Conservation (phyloP, 1,140 invertebrate genomes). For the Drosophila equinoxialis region DNA sequence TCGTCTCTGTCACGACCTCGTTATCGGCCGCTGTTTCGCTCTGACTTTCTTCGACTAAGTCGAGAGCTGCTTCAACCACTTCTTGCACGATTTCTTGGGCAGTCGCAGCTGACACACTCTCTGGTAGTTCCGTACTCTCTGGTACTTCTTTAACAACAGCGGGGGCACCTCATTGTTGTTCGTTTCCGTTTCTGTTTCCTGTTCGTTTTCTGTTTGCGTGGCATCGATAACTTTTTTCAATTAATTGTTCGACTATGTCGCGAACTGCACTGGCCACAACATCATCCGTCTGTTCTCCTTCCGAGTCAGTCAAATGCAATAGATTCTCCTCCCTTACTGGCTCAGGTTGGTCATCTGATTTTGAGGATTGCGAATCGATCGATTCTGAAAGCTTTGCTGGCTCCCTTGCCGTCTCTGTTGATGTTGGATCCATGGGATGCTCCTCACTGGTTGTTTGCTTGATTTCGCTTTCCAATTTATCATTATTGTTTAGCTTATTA, state of each 20-base stretch:
- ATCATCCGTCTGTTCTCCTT: constrained; percentile 38
- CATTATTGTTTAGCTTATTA: constrained; percentile 77
- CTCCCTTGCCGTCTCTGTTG: not conserved
- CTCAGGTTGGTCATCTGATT: constrained; percentile 12
- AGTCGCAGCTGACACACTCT: constrained; percentile 42
- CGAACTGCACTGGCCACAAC: constrained; percentile 57
- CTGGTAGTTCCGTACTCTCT: constrained; percentile 11
- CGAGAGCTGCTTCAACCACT: constrained; percentile 66
- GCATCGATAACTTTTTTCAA: constrained; percentile 76
- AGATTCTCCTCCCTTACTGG: constrained; percentile 13
- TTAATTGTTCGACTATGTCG: constrained; percentile 76
- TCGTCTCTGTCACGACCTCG: not conserved
- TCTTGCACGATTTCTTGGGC: constrained; percentile 69
- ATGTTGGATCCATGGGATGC: not conserved
- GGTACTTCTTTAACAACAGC: constrained; percentile 25
- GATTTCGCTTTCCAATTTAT: constrained; percentile 43
- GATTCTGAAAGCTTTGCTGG: not conserved
- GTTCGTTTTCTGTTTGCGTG: constrained; percentile 50
- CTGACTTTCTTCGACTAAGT: constrained; percentile 30
- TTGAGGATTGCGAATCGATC: not conserved
- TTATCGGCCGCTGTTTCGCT: not conserved
- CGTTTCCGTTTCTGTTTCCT: constrained; percentile 26
- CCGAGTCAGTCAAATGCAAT: constrained; percentile 31
- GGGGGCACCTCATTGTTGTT: constrained; percentile 65
- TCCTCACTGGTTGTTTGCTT: constrained; percentile 7